Evolutionary conservation across 2,888 invertebrate genomes (phyloP), one percentile per base, ranked within the genome.

Genomic region (Entomobrya proxima): DNA sequence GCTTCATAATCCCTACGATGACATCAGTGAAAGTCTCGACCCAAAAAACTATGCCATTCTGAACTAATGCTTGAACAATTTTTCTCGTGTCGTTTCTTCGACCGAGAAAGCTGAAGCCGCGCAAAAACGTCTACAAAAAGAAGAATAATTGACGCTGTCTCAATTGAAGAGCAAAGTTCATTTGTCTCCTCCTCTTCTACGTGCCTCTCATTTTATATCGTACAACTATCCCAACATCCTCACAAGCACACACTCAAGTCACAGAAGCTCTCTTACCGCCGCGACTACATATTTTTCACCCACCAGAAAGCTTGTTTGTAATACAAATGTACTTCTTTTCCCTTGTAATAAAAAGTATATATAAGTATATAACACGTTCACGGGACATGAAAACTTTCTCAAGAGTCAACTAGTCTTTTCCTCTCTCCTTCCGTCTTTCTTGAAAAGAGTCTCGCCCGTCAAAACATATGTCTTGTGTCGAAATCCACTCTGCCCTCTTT

Each of bases 391-490:
- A 74, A 74, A 74, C 77, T 79, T 64, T 79, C 47, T 74, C 81
- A 72, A 72, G 58, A 84, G 84, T 84, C 84, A 84, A 84, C 61
- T 84, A 84, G 77, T 84, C 84, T 76, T 76, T 75, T 81, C 67
- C 55, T 64, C 64, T 61, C 40, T 67, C 52, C 35, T 58, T 72
- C 37, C 55, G 27, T 64, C 50, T 50, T 67, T 79, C 67, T 67
- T 78, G 52, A 76, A 76, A 76, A 55, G 58, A 76, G 58, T 78
- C 64, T 69, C 58, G 72, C 64, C 77, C 67, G 77, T 84, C 84
- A 84, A 76, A 84, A 84, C 84, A 84, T 84, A 84, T 84, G 84
- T 77, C 77, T 84, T 77, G 67, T 84, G 84, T 84, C 84, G 84
- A 84, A 84, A 84, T 84, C 84, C 84, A 84, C 84, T 77, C 84